phyloP scores from a whole-genome alignment of 2,888 invertebrate species.

The Lasioglossum calceatum region DNA sequence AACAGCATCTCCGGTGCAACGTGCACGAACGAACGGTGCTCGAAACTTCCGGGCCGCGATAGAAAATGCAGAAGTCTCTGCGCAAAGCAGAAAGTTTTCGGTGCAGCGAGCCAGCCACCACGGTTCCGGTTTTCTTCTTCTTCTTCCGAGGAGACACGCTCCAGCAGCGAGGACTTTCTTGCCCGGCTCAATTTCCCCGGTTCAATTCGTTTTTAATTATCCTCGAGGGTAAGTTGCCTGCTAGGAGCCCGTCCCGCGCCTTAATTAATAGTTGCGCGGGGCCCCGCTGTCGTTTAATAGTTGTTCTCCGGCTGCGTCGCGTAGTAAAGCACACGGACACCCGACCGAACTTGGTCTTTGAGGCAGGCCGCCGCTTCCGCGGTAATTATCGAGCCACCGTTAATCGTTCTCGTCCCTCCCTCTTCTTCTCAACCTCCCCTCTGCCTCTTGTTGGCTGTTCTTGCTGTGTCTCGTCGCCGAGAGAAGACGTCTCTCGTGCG shows the following conservation, averaged over 20 bases:
- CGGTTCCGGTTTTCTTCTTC: not conserved
- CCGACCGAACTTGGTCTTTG: conserved; percentile 6
- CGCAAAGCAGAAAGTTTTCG: conserved; percentile 4
- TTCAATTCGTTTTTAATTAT: conserved; percentile 37
- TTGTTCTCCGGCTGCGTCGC: conserved; percentile 14
- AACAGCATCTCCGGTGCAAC: not conserved
- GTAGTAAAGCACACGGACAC: conserved; percentile 29
- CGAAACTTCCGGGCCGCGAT: not conserved
- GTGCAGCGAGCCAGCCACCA: not conserved
- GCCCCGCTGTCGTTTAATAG: conserved; percentile 35
- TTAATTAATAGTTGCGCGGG: conserved; percentile 35
- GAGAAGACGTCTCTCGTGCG: not conserved
- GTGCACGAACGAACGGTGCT: not conserved
- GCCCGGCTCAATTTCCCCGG: not conserved
- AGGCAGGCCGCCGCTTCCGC: conserved; percentile 10
- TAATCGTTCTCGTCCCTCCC: conserved; percentile 2
- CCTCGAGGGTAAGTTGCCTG: conserved; percentile 1
- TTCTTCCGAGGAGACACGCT: not conserved
- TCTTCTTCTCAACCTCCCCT: not conserved
- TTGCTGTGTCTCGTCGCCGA: not conserved
- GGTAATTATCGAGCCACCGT: conserved; percentile 30
- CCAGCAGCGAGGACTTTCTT: not conserved
- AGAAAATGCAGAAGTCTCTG: not conserved
- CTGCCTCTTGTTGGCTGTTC: not conserved
- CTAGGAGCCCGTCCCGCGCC: not conserved